These are phyloP conservation scores for Anoncus sp. DNA, from an alignment of 2,888 invertebrate species.

Conservation along the genomic window DNA sequence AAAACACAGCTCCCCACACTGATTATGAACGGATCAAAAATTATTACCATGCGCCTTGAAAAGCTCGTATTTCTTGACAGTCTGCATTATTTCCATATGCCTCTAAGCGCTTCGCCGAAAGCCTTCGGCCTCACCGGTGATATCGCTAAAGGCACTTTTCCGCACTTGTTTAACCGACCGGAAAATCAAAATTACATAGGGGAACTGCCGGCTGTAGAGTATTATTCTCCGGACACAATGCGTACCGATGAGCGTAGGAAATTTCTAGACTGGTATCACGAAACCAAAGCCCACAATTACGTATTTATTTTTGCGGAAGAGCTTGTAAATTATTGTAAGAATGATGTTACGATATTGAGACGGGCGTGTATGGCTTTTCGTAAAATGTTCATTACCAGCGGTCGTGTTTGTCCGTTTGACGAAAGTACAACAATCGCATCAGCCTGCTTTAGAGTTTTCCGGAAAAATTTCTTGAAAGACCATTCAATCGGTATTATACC, in stretches of 20 bases:
- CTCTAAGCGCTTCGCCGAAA: slow-evolving; percentile 67
- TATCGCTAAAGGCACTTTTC: slow-evolving; percentile 69
- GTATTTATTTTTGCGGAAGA: slow-evolving; percentile 71
- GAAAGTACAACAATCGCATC: slow-evolving; percentile 64
- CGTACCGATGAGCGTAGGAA: slow-evolving; percentile 30
- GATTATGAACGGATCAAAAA: slow-evolving; percentile 67
- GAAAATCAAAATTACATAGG: slow-evolving; percentile 69
- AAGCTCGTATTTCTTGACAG: slow-evolving; percentile 68
- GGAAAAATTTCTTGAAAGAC: slow-evolving; percentile 39
- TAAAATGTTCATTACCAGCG: slow-evolving; percentile 45
- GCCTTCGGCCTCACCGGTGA: slow-evolving; percentile 67
- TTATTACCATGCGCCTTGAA: slow-evolving; percentile 55
- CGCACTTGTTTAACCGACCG: slow-evolving; percentile 68
- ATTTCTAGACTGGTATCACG: slow-evolving; percentile 69
- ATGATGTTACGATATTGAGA: slow-evolving; percentile 68
- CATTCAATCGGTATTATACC: slow-evolving; percentile 52
- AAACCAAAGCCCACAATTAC: slow-evolving; percentile 40
- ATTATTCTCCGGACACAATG: slow-evolving; percentile 67
- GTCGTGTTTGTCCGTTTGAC: slow-evolving; percentile 70
- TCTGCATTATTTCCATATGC: slow-evolving; percentile 73
- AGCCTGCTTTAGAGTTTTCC: slow-evolving; percentile 42
- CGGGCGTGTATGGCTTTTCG: too few relatives aligned
- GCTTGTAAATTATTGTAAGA: slow-evolving; percentile 64
- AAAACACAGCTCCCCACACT: slow-evolving; percentile 53
- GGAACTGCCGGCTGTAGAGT: slow-evolving; percentile 57